Base-by-base conservation (phyloP, 2,888 invertebrate species). In the Sminthurinus aureus region DNA sequence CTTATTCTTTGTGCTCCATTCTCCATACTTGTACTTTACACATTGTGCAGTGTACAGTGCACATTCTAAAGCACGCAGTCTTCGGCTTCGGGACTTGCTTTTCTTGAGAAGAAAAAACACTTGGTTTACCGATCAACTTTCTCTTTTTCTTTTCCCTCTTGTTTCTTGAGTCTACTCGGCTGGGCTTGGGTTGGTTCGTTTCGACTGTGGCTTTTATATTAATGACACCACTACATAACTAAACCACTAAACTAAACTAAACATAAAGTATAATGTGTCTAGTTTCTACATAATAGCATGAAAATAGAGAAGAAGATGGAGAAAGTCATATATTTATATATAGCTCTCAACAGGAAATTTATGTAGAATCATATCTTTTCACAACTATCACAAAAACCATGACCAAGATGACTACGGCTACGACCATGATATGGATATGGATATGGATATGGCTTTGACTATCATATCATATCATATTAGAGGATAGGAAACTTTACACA, bases 121-220 rank as follows among this genome's bases (percentile, higher is more conserved):
- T 71, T 24, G 67, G 66, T 79, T 66, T 38, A 79, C 58, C 58
- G 24, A 58, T 58, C 74, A 24, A 52, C 64, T 58, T 51, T 73
- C 24, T 74, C 64, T 18, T 38, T 24, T 26, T 9, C 22, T 9
- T 51, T 15, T 26, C 38, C 38, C 6, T 38, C 38, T 6, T 38
- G 1, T 38, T 1, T 1, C 38, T 38, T 38, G 38, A 38, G 3
- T 38, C 6, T n/a, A n/a, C n/a, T n/a, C n/a, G n/a, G 38, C 6
- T 38, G 1, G 38, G 38, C 6, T 38, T 38, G 38, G 38, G 11
- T 67, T 76, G 50, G n/a, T 51, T 50, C n/a, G n/a, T n/a, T n/a
- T n/a, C n/a, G n/a, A n/a, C n/a, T n/a, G n/a, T 52, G 20, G 38
- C 52, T 51, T 77, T 77, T 77, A 52, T 77, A 77, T 77, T 77